Base-by-base conservation (phyloP, 2,113 vertebrate species). In the Choloepus hoffmanni region DNA sequence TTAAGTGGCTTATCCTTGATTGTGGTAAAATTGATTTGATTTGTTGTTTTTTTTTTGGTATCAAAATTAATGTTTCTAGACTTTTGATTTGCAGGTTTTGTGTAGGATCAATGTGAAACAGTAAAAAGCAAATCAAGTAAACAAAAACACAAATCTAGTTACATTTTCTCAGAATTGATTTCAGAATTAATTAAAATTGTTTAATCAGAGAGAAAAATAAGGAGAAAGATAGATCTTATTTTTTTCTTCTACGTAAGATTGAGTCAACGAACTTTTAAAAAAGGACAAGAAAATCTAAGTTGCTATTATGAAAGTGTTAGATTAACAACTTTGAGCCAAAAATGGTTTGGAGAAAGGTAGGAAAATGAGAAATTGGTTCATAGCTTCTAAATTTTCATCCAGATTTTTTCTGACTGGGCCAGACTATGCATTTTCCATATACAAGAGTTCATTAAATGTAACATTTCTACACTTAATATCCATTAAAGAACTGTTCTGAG, bases 211-310 rank as follows among this genome's bases (percentile, higher is more conserved):
- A 30, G 48, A 87, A 94, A 93, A 28, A 74, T 30, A 90, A 85
- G 50, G 43, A 95, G n/a, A 40, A 45, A 90, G 12, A 53, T 14
- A 77, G 76, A 53, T 28, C 15, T 55, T 91, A 14, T 14, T 6
- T 23, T 48, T 60, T 58, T 45, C 63, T 33, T 30, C 30, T 79
- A 23, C 16, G 15, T 63, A 78, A 79, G 92, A 70, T 86, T 68
- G 48, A 92, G 12, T 63, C 60, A 7, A 3, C 24, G 10, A 78
- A 85, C 36, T 65, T 94, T 97, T 85, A 30, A 93, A 90, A 86
- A 85, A 19, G 11, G 48, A 50, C 48, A 89, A 23, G 28, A 81
- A 79, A 62, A 78, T 86, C 4, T 85, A 86, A 73, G 10, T 43
- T 73, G 4, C 14, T 85, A 60, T 74, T 60, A 74, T 79, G 43